Conservation (phyloP, 64 coral and sea anemone genomes). For the Stichodactyla helianthus region DNA sequence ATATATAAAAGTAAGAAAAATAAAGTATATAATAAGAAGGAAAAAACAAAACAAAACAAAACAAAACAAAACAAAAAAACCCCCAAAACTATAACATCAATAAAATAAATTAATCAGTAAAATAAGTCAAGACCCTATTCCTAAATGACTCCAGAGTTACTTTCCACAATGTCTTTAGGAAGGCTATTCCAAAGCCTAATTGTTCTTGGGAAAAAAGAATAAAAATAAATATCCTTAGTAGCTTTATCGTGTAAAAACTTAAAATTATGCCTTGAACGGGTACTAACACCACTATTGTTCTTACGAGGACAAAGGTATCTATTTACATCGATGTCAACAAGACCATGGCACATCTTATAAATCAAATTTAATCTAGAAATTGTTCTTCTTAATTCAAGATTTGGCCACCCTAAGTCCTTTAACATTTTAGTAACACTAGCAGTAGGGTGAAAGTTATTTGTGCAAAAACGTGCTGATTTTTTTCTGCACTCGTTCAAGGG, state of each 20-base stretch:
- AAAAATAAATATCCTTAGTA: conserved; percentile 40
- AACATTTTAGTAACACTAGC: conserved; percentile 63
- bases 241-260: conserved; percentile 28
- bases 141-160: too few relatives aligned
- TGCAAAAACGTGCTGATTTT: conserved; percentile 45
- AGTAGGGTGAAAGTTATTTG: conserved; percentile 50
- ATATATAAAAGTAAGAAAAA: too few relatives aligned
- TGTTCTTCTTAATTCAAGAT: conserved; percentile 37
- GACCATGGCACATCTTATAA: conserved; percentile 41
- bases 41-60: too few relatives aligned
- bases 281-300: background rate
- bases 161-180: too few relatives aligned
- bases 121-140: too few relatives aligned
- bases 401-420: conserved; percentile 35
- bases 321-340: conserved; percentile 19
- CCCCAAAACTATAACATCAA: too few relatives aligned
- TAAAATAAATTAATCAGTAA: too few relatives aligned
- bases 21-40: too few relatives aligned
- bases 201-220: conserved; percentile 39
- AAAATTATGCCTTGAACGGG: background rate
- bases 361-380: conserved; percentile 31
- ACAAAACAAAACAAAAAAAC: too few relatives aligned
- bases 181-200: too few relatives aligned
- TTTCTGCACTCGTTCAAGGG: conserved; percentile 50
- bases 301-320: background rate